Evolutionary conservation across 64 coral and sea anemone genomes (phyloP).

Genomic region (Anthopleura sola): DNA sequence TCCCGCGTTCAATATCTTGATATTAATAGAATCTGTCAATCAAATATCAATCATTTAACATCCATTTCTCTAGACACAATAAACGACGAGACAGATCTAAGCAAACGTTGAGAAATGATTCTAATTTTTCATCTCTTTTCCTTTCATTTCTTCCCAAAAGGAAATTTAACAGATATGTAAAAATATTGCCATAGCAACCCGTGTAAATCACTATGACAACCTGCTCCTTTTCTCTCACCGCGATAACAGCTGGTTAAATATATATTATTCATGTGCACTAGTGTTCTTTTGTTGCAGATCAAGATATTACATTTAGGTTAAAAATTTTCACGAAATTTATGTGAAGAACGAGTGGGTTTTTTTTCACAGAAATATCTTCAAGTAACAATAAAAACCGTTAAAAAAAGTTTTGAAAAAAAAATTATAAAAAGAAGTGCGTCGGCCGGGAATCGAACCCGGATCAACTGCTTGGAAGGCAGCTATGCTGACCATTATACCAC

Average conservation of each 20-base stretch:
- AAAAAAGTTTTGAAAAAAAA: not conserved
- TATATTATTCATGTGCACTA: not conserved
- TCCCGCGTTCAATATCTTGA: constrained; percentile 93
- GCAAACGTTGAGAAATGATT: too few species aligned
- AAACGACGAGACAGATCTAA: too few species aligned
- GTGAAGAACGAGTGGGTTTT: too few species aligned
- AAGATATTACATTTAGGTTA: not conserved
- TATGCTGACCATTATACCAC: constrained; percentile 29
- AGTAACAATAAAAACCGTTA: not conserved
- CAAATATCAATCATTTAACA: not conserved
- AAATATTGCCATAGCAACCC: not conserved
- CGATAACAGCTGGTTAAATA: not conserved
- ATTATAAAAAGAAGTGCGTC: not conserved
- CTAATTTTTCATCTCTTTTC: not conserved
- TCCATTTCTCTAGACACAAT: not conserved
- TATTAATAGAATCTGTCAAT: constrained; percentile 72
- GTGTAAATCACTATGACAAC: not conserved
- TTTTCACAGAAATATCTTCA: not conserved
- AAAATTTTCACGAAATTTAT: not conserved
- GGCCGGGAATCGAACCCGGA: constrained; percentile 27
- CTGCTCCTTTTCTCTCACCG: not conserved
- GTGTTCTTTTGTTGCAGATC: not conserved
- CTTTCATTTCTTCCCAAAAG: not conserved
- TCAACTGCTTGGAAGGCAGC: constrained; percentile 28
- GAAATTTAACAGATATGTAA: too few species aligned